Percentiles rank a stretch among this genome's conserved stretches.
phyloP scores from a whole-genome alignment of 2,888 invertebrate genomes.

The Dinocampus coccinellae region DNA sequence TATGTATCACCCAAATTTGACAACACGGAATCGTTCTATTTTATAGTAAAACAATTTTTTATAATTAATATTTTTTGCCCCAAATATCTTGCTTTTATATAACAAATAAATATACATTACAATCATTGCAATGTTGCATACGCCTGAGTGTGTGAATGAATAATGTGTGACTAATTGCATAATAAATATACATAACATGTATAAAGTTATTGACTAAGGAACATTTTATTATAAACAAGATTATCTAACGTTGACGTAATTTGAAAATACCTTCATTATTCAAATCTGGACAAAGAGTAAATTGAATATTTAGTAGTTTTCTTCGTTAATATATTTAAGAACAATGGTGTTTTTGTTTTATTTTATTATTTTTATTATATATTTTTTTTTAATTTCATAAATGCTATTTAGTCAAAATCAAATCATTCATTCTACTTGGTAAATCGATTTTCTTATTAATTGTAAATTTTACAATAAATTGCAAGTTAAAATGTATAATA shows the following conservation, averaged over 20 bases:
- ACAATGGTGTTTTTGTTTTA: background rate
- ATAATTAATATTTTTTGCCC: slow-evolving; percentile 19
- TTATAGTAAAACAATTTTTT: slow-evolving; percentile 26
- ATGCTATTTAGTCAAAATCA: background rate
- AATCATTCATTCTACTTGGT: slow-evolving; percentile 47
- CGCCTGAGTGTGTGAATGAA: slow-evolving; percentile 63
- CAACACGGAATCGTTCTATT: slow-evolving; percentile 48
- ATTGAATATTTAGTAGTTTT: background rate
- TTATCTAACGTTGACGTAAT: slow-evolving; percentile 62
- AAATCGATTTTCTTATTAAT: slow-evolving; percentile 45
- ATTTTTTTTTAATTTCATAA: background rate
- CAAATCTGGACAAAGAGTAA: slow-evolving; percentile 14
- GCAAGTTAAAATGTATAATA: slow-evolving; percentile 54
- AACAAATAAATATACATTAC: slow-evolving; percentile 24
- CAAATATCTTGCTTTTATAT: background rate
- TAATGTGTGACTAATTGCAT: slow-evolving; percentile 67
- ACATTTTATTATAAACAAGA: slow-evolving; percentile 66
- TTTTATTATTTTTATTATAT: background rate
- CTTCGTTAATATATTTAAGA: too few species aligned
- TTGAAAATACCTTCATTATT: slow-evolving; percentile 45
- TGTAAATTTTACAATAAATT: slow-evolving; percentile 60
- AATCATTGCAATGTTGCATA: slow-evolving; percentile 58
- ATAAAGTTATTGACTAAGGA: slow-evolving; percentile 68
- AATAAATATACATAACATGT: slow-evolving; percentile 70
- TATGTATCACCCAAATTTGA: slow-evolving; percentile 38